Base-by-base conservation (phyloP, 35 echinoderm and acorn worm genomes). In the Patiria miniata region DNA sequence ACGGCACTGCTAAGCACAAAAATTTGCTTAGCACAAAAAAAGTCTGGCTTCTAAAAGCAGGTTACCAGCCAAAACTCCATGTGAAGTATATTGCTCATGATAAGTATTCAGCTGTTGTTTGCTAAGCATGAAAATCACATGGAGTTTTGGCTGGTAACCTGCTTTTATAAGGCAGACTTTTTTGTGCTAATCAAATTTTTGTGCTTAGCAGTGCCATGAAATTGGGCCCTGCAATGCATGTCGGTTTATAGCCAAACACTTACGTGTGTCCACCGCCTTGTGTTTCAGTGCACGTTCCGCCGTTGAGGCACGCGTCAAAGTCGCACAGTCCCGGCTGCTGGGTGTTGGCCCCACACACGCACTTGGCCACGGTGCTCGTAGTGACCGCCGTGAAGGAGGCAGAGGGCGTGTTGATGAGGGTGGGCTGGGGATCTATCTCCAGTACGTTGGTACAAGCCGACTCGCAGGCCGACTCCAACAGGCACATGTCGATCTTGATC, bases 401-500 rank as follows among this genome's bases (percentile, higher is more conserved):
- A 1, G 81, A 68, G 4, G 60, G 61, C 0, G 89, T 53, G 91
- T 99, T 83, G 34, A 99, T 83, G 10, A 99, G 51, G 0, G 89
- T 90, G 34, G 96, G 96, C 15, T 78, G 85, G 16, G 86, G 81
- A 76, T 92, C 78, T 10, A 94, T 89, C 32, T 52, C 85, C 52
- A 95, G 86, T 32, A 89, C 83, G 40, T 99, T 94, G 52, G 86
- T 89, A 57, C 96, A 99, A 0, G 93, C 90, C 1, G 78, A 91
- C 77, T 99, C 96, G 29, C 96, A 95, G 0, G 91, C 92, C 21
- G 82, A 83, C 77, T 94, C 96, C 21, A 88, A 39, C 37, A 87
- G 54, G 39, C 96, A 99, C 68, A 88, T 86, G 78, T 99, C 96
- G 29, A 99, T 91, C 23, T 83, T 86, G 83, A 99, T 79, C 52